A percentile compares a stretch with the other conserved stretches of the same genome.
phyloP scores from a whole-genome alignment of 2,113 vertebrate species.

The Colinus virginianus region DNA sequence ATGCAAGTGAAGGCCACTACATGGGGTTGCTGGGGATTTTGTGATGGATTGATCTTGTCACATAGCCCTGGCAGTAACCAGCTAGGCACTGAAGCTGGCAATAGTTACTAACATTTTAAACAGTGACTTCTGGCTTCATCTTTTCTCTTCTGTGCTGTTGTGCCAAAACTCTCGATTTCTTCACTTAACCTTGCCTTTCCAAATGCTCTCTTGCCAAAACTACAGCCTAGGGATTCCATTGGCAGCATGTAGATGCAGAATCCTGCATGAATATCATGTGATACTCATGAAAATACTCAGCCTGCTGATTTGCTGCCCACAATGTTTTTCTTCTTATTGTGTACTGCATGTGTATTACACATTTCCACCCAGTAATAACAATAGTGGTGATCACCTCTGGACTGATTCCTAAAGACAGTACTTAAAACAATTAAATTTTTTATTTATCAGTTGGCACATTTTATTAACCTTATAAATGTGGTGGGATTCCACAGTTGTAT shows the following conservation, averaged over 20 bases:
- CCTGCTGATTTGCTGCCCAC: not conserved
- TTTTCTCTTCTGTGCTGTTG: not conserved
- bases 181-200: not conserved
- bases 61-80: not conserved
- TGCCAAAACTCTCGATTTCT: not conserved
- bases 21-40: not conserved
- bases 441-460: too few species aligned
- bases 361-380: not conserved
- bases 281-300: not conserved
- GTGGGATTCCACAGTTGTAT: not conserved
- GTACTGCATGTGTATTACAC: not conserved
- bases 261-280: not conserved
- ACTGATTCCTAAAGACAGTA: not conserved
- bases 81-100: not conserved
- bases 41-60: not conserved
- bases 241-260: not conserved
- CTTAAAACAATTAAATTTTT: not conserved
- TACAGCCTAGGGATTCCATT: not conserved
- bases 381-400: rapidly evolving
- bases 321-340: not conserved
- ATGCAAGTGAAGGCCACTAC: not conserved
- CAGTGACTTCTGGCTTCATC: not conserved
- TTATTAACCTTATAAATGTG: not conserved
- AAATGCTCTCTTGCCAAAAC: not conserved
- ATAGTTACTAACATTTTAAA: not conserved